Base-by-base conservation (phyloP, 1,140 invertebrate species). In the Lordiphosa stackelbergi region DNA sequence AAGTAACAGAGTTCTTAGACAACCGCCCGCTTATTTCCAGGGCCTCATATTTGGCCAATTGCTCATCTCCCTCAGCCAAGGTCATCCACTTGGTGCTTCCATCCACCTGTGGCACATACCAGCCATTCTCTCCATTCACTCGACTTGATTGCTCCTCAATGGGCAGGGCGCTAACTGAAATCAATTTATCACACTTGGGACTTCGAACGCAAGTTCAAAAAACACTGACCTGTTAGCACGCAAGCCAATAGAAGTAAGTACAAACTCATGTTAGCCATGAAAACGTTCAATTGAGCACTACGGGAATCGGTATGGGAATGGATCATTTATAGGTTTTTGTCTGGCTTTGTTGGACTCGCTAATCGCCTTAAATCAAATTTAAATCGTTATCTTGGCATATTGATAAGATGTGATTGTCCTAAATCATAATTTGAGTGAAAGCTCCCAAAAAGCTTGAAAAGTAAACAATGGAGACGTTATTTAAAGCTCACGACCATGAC, bases 161-260 rank as follows among this genome's bases (percentile, higher is more conserved):
- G 19, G 83, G 74, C 36, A 66, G 43, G 10, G 70, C 68, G 24
- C 53, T 53, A 9, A 46, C 83, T 65, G 10, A 16, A 54, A 38
- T 11, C 22, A 9, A 41, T 37, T 19, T n/a, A 9, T 8, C 10
- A 12, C 0, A 22, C 9, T 16, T 37, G 10, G 9, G 9, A 57
- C 19, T 22, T 38, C 34, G 4, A 28, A 48, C 8, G 5, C 12
- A 13, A 13, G 1, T n/a, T 5, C 46, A 34, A 5, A 36, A 62
- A 72, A 57, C 41, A 73, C 40, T 59, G 56, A 85, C 81, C 73
- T 24, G 83, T 58, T n/a, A 78, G 40, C 64, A 62, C 53, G 38
- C 70, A 78, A 45, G 65, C 37, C n/a, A 53, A 46, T 19, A 78
- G 47, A 24, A 83, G 46, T 8, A 83, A 35, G 40, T 66, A 69